A percentile compares a stretch with the other conserved stretches of the same genome.
Conservation (phyloP, 2,113 vertebrate genomes). For the Phalacrocorax carbo region DNA sequence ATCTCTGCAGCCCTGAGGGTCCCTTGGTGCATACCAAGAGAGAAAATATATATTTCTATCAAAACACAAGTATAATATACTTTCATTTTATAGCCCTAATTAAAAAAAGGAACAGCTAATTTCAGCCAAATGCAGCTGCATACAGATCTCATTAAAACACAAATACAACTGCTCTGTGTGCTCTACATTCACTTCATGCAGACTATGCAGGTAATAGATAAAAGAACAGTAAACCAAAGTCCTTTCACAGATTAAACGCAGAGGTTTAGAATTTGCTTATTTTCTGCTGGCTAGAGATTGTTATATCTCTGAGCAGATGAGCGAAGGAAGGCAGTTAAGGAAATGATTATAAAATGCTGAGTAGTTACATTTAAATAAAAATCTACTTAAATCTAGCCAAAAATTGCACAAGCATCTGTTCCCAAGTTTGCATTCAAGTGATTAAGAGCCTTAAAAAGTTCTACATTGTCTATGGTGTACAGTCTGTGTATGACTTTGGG, state of each 20-base stretch:
- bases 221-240: slow-evolving; percentile 12
- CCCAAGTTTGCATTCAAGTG: not conserved
- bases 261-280: slow-evolving; percentile 25
- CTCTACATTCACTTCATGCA: not conserved
- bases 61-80: slow-evolving; percentile 72
- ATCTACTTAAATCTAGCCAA: not conserved
- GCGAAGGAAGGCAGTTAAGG: not conserved
- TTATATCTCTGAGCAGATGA: not conserved
- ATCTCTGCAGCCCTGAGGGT: slow-evolving; percentile 72
- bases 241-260: slow-evolving; percentile 53
- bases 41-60: slow-evolving; percentile 71
- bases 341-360: slow-evolving; percentile 57
- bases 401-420: not conserved
- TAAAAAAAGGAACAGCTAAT: slow-evolving; percentile 75
- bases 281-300: slow-evolving; percentile 19
- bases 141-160: slow-evolving; percentile 64
- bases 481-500: not conserved
- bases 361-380: slow-evolving; percentile 34
- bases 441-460: not conserved
- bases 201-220: slow-evolving; percentile 11
- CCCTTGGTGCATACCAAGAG: slow-evolving; percentile 60
- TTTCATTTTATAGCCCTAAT: slow-evolving; percentile 73
- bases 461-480: not conserved
- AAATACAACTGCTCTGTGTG: slow-evolving; percentile 59
- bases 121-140: slow-evolving; percentile 75